Percentiles rank a stretch among this genome's conserved stretches.
These are phyloP conservation scores for Thripadectes ignobilis DNA, from an alignment of 2,797 vertebrate genomes.

Conservation along the genomic window DNA sequence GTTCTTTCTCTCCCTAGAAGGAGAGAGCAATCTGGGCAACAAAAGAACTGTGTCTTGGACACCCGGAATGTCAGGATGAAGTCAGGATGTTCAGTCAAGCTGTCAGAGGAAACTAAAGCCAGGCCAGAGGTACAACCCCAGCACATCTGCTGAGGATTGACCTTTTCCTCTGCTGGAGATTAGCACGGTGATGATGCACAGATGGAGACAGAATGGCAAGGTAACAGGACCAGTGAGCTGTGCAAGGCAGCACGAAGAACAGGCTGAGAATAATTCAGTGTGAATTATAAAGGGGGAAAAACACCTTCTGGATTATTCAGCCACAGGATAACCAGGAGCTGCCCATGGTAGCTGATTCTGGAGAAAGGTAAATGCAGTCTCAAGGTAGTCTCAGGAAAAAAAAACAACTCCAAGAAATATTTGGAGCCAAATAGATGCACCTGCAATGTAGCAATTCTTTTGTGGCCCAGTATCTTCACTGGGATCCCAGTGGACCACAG, in stretches of 20 bases:
- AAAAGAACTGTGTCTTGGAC: background rate
- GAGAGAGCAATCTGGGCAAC: background rate
- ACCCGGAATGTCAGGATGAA: background rate
- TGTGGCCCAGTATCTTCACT: background rate
- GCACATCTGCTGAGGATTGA: background rate
- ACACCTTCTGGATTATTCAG: background rate
- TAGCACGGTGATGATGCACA: background rate
- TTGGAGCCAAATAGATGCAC: background rate
- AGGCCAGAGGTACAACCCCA: background rate
- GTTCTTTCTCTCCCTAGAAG: background rate
- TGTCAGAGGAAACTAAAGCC: background rate
- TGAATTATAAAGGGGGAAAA: background rate
- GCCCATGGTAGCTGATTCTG: background rate
- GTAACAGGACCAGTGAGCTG: background rate
- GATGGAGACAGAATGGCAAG: background rate
- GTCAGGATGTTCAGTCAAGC: background rate
- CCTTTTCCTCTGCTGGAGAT: background rate
- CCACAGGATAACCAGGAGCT: background rate
- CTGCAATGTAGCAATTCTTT: background rate
- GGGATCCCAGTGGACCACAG: background rate
- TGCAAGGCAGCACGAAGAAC: background rate
- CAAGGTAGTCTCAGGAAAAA: rapidly evolving
- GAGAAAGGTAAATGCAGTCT: background rate
- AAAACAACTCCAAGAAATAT: background rate
- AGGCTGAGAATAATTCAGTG: background rate